Percentiles rank a stretch among this genome's conserved stretches.
These are phyloP conservation scores for Glandiceps talaboti DNA, from an alignment of 53 echinoderm and acorn worm species.

Conservation along the genomic window DNA sequence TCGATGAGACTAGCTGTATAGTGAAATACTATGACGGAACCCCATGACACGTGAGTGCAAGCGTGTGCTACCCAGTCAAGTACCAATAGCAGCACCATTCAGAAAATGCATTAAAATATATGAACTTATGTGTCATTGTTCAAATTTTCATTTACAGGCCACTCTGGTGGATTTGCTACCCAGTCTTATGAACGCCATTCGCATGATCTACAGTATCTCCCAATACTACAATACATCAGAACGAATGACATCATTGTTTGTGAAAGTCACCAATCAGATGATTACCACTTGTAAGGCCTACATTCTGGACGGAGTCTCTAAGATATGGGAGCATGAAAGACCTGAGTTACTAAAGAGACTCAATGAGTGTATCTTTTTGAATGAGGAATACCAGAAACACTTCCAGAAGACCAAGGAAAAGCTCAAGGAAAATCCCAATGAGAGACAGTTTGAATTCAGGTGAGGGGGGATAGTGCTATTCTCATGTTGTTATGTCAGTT, in stretches of 20 bases:
- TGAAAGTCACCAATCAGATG: constrained; percentile 99
- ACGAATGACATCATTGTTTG: constrained; percentile 94
- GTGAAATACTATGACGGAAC: too few relatives aligned
- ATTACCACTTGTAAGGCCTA: constrained; percentile 98
- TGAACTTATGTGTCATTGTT: too few relatives aligned
- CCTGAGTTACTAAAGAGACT: constrained; percentile 69
- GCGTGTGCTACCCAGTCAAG: too few relatives aligned
- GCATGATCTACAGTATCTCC: constrained; percentile 98
- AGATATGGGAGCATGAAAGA: constrained; percentile 95
- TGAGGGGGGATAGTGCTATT: constrained; percentile 18
- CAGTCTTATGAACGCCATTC: constrained; percentile 96
- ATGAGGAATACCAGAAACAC: constrained; percentile 85
- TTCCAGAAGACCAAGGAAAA: constrained; percentile 94
- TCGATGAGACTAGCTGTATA: too few relatives aligned
- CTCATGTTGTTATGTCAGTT: too few relatives aligned
- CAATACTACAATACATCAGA: constrained; percentile 98
- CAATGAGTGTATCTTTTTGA: constrained; percentile 86
- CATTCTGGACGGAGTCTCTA: constrained; percentile 69
- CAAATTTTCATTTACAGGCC: constrained; percentile 22
- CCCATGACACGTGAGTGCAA: too few relatives aligned
- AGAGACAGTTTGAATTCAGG: constrained; percentile 99
- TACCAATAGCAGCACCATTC: too few relatives aligned
- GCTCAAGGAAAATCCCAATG: constrained; percentile 89
- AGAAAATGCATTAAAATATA: too few relatives aligned
- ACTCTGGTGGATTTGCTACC: constrained; percentile 93